Conservation (phyloP, 1,140 invertebrate genomes). For the Pseudomyrmex concolor region DNA sequence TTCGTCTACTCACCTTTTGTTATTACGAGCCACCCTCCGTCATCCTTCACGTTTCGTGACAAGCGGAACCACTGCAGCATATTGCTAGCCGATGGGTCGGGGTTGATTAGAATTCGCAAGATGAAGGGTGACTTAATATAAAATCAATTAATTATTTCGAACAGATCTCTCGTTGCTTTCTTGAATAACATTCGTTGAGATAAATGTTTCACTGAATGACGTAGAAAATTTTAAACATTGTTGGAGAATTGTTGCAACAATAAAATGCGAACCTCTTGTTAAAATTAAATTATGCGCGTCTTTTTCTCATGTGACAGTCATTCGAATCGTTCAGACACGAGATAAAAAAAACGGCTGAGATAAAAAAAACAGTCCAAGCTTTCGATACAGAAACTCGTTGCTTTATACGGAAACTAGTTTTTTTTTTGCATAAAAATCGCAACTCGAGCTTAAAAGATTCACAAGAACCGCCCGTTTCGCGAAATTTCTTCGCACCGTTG, state of each 20-base stretch:
- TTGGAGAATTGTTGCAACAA: too few species aligned
- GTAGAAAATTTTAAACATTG: background rate
- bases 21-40: constrained; percentile 13
- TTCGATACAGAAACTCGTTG: constrained; percentile 12
- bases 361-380: background rate
- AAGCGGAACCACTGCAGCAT: constrained; percentile 31
- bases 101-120: constrained; percentile 65
- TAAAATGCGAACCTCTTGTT: background rate
- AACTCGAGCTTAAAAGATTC: constrained; percentile 58
- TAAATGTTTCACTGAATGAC: too few species aligned
- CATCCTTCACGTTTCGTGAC: constrained; percentile 44
- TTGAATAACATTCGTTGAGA: background rate
- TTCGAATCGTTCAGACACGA: too few species aligned
- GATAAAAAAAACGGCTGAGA: too few species aligned
- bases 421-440: constrained; percentile 42
- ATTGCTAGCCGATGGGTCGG: constrained; percentile 55
- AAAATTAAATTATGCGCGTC: too few species aligned
- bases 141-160: constrained; percentile 12
- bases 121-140: constrained; percentile 1
- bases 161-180: background rate
- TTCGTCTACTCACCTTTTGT: constrained; percentile 18
- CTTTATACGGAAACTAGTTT: constrained; percentile 30
- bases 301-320: too few species aligned
- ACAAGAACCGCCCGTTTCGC: constrained; percentile 32
- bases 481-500: constrained; percentile 38